A percentile compares a stretch with the other conserved stretches of the same genome.
Evolutionary conservation across 2,888 invertebrate species (phyloP).

Genomic region (Ochlodes sylvanus): DNA sequence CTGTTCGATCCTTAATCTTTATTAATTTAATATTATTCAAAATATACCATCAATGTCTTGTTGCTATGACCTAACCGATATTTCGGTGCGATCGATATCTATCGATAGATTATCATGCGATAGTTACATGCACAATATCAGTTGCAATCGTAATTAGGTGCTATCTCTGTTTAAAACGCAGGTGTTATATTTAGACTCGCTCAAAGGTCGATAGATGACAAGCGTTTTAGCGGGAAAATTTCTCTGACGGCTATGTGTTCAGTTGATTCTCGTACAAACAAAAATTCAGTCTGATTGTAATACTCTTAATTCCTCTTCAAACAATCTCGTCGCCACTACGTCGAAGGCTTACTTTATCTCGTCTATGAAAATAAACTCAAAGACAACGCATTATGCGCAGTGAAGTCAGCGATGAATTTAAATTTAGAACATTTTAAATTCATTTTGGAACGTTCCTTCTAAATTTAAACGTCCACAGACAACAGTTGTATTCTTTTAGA

Average conservation of each 20-base stretch:
- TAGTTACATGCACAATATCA: neutral
- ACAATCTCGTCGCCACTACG: constrained; percentile 56
- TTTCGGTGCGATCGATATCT: constrained; percentile 10
- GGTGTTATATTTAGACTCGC: neutral
- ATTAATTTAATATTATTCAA: constrained; percentile 1
- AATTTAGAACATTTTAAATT: constrained; percentile 9
- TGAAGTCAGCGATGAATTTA: constrained; percentile 8
- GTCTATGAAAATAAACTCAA: constrained; percentile 40
- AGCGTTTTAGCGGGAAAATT: constrained; percentile 48
- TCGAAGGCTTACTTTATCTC: constrained; percentile 49
- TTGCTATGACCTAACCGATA: constrained; percentile 1
- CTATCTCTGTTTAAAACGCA: neutral
- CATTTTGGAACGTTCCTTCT: constrained; percentile 48
- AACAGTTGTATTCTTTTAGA: constrained; percentile 76
- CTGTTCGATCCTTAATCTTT: constrained; percentile 49
- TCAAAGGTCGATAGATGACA: constrained; percentile 9
- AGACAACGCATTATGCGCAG: constrained; percentile 24
- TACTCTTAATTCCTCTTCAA: constrained; percentile 50
- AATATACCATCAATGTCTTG: neutral
- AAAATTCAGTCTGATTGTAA: constrained; percentile 40
- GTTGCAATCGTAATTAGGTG: neutral
- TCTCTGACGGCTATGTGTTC: constrained; percentile 49
- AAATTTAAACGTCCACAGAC: constrained; percentile 78
- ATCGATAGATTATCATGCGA: neutral
- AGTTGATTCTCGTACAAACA: constrained; percentile 44